These are phyloP conservation scores for Catocala fraxini DNA, from an alignment of 2,888 invertebrate species.

Conservation along the genomic window DNA sequence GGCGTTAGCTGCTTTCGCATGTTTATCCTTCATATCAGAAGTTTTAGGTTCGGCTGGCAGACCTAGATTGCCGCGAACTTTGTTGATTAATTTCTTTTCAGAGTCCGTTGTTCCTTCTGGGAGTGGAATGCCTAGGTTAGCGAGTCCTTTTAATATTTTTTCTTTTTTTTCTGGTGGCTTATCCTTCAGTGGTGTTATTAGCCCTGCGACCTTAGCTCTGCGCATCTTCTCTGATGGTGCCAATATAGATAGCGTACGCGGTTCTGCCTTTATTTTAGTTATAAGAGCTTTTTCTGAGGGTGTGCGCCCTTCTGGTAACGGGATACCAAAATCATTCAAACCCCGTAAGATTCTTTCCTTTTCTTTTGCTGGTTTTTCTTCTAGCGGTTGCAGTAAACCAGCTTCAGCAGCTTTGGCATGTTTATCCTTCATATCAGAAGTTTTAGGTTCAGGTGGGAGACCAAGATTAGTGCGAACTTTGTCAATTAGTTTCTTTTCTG, in stretches of 20 bases:
- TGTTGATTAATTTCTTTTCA: conserved; percentile 47
- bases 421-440: conserved; percentile 29
- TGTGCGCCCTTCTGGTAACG: conserved; percentile 36
- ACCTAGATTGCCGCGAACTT: conserved; percentile 36
- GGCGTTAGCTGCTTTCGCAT: too few relatives aligned
- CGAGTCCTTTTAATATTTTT: conserved; percentile 58
- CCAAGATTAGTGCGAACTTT: conserved; percentile 22
- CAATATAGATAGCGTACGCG: too few relatives aligned
- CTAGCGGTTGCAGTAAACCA: conserved; percentile 19
- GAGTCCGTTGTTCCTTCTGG: conserved; percentile 51
- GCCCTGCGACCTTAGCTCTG: not conserved
- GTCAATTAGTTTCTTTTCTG: conserved; percentile 33
- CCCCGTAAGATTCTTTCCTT: conserved; percentile 29
- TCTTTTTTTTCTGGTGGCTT: conserved; percentile 57
- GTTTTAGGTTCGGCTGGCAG: too few relatives aligned
- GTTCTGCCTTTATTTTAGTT: conserved; percentile 22
- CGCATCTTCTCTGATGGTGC: too few relatives aligned
- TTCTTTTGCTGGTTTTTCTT: conserved; percentile 21
- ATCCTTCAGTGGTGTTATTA: conserved; percentile 55
- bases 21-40: too few relatives aligned
- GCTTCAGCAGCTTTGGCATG: conserved; percentile 17
- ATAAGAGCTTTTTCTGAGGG: conserved; percentile 43
- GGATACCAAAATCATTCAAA: conserved; percentile 7
- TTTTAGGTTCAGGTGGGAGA: conserved; percentile 21
- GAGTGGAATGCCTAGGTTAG: conserved; percentile 55